These are phyloP conservation scores for Sesamia nonagrioides DNA, from an alignment of 1,140 invertebrate species.

Conservation along the genomic window DNA sequence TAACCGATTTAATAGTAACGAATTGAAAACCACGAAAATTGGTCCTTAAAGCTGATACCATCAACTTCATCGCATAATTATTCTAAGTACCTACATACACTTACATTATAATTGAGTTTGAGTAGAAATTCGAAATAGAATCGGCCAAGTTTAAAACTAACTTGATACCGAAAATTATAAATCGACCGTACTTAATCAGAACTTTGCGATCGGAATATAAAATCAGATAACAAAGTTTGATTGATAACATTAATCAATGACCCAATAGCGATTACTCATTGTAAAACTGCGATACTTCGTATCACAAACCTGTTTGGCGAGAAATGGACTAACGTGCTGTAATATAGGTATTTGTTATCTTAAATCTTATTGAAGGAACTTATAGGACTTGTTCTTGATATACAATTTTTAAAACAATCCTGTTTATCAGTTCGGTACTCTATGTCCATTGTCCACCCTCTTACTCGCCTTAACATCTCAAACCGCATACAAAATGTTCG, in stretches of 20 bases:
- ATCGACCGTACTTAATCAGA: not conserved
- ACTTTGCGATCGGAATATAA: constrained; percentile 15
- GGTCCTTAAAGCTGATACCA: too few species aligned
- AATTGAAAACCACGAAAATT: too few species aligned
- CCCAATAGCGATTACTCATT: constrained; percentile 21
- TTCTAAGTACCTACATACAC: too few species aligned
- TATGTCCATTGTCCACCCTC: too few species aligned
- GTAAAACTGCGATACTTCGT: not conserved
- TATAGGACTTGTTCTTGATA: constrained; percentile 1
- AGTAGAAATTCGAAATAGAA: not conserved
- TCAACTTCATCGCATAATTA: too few species aligned
- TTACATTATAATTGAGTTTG: not conserved
- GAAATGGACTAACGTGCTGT: not conserved
- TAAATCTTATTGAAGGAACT: constrained; percentile 14
- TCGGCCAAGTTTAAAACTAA: not conserved
- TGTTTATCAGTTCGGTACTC: too few species aligned
- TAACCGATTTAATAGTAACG: too few species aligned
- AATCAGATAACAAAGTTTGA: constrained; percentile 37
- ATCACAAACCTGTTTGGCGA: constrained; percentile 19
- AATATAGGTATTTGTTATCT: not conserved
- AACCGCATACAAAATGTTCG: not conserved
- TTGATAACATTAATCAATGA: constrained; percentile 46
- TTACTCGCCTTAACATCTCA: not conserved
- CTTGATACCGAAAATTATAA: not conserved
- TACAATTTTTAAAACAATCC: too few species aligned